phyloP scores from a whole-genome alignment of 1,140 invertebrate species.

The Bombus balteatus region DNA sequence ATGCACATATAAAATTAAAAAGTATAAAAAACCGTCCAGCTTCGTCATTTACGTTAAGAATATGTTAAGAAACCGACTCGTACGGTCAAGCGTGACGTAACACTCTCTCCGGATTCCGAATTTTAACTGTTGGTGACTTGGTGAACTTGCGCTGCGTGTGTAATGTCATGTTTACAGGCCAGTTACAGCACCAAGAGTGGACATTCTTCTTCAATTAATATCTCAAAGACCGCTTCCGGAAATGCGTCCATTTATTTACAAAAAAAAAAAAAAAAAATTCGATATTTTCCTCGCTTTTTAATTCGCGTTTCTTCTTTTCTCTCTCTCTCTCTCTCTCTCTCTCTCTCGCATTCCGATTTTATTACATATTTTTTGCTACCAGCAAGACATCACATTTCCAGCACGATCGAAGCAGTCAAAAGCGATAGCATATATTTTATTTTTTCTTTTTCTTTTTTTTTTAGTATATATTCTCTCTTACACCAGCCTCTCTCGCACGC shows the following conservation, averaged over 20 bases:
- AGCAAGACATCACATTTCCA: constrained; percentile 14
- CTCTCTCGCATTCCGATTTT: neutral
- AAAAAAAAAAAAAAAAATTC: constrained; percentile 50
- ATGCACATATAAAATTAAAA: constrained; percentile 82
- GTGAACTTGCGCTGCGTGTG: neutral
- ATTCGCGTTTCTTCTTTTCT: neutral
- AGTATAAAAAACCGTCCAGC: constrained; percentile 77
- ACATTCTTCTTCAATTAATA: constrained; percentile 39
- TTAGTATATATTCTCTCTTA: neutral
- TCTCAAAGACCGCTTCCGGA: constrained; percentile 59
- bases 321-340: neutral
- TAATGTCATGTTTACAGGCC: constrained; percentile 52
- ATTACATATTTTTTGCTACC: constrained; percentile 2
- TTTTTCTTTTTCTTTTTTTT: constrained; percentile 10
- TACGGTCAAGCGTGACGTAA: constrained; percentile 30
- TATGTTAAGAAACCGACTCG: constrained; percentile 64
- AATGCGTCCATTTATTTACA: constrained; percentile 80
- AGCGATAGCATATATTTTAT: constrained; percentile 25
- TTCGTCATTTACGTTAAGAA: constrained; percentile 56
- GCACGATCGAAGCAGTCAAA: constrained; percentile 44
- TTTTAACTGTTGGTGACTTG: neutral
- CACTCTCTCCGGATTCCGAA: constrained; percentile 19
- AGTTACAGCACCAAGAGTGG: constrained; percentile 66
- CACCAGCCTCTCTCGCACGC: neutral
- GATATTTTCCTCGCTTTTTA: constrained; percentile 3